Evolutionary conservation across 2,113 vertebrate genomes (phyloP).

Genomic region (Phainopepla nitens): DNA sequence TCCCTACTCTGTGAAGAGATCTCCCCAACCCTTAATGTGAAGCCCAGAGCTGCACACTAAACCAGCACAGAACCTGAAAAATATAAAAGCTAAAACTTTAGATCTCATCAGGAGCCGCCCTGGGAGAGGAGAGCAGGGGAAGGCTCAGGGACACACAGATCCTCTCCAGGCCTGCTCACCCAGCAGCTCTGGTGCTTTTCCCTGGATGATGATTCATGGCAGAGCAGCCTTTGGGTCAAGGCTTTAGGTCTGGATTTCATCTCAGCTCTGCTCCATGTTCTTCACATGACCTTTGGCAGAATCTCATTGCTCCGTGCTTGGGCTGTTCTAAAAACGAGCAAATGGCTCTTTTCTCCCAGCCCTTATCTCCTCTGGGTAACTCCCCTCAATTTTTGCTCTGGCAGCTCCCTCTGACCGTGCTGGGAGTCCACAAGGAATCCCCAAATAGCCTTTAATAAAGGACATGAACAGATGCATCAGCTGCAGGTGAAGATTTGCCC

Average conservation of each 20-base stretch:
- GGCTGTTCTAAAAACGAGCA: neutral
- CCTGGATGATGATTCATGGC: neutral
- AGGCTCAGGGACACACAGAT: neutral
- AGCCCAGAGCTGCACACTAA: too few species aligned
- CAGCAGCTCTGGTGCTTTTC: neutral
- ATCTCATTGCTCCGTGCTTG: neutral
- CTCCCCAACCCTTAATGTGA: too few species aligned
- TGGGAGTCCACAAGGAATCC: neutral
- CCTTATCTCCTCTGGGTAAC: neutral
- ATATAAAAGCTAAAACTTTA: too few species aligned
- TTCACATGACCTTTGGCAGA: neutral
- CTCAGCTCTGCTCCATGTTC: neutral
- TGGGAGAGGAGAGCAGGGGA: neutral
- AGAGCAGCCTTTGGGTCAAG: neutral
- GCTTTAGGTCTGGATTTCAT: neutral
- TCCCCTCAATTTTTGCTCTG: neutral
- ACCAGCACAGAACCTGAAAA: too few species aligned
- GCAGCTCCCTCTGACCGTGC: neutral
- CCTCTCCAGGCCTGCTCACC: neutral
- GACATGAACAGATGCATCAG: neutral
- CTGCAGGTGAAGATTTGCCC: neutral
- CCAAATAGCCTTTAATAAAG: neutral
- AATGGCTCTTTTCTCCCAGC: neutral
- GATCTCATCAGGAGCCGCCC: too few species aligned
- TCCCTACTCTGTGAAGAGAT: too few species aligned